Evolutionary conservation across 2,888 invertebrate species (phyloP).

Genomic region (Biston betularia): DNA sequence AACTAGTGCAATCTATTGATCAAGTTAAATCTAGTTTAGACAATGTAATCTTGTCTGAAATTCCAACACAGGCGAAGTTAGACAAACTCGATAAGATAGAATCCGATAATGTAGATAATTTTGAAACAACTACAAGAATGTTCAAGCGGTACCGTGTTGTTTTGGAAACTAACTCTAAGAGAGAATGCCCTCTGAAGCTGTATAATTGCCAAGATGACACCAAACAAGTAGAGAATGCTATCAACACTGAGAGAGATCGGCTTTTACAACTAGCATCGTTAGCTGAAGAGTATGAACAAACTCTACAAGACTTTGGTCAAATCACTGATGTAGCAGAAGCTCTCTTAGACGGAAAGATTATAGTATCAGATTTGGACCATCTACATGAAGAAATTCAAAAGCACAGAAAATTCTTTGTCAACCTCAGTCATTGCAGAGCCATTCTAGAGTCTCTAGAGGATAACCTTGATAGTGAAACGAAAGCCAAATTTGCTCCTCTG

Average conservation of each 20-base stretch:
- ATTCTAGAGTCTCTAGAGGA: slow-evolving; percentile 94
- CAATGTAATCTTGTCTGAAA: slow-evolving; percentile 86
- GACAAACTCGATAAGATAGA: slow-evolving; percentile 90
- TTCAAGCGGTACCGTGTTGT: slow-evolving; percentile 88
- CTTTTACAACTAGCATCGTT: slow-evolving; percentile 91
- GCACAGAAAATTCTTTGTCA: slow-evolving; percentile 95
- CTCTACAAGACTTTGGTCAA: slow-evolving; percentile 93
- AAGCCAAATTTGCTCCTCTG: slow-evolving; percentile 89
- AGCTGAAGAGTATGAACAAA: slow-evolving; percentile 95
- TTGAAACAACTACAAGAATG: slow-evolving; percentile 87
- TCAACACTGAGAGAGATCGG: slow-evolving; percentile 91
- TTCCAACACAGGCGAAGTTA: slow-evolving; percentile 89
- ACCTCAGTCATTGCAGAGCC: slow-evolving; percentile 94
- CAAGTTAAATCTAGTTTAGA: slow-evolving; percentile 84
- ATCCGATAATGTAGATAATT: slow-evolving; percentile 87
- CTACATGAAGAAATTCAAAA: slow-evolving; percentile 96
- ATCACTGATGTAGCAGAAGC: slow-evolving; percentile 94
- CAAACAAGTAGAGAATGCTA: slow-evolving; percentile 89
- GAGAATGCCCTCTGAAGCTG: slow-evolving; percentile 89
- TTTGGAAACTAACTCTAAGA: slow-evolving; percentile 89
- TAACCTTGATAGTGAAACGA: slow-evolving; percentile 93
- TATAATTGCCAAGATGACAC: slow-evolving; percentile 89
- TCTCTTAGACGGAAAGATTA: slow-evolving; percentile 91
- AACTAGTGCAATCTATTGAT: slow-evolving; percentile 82
- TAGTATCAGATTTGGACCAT: slow-evolving; percentile 91